These are phyloP conservation scores for Lepetodrilus schrolli DNA, from an alignment of 2,888 invertebrate species.

Conservation along the genomic window DNA sequence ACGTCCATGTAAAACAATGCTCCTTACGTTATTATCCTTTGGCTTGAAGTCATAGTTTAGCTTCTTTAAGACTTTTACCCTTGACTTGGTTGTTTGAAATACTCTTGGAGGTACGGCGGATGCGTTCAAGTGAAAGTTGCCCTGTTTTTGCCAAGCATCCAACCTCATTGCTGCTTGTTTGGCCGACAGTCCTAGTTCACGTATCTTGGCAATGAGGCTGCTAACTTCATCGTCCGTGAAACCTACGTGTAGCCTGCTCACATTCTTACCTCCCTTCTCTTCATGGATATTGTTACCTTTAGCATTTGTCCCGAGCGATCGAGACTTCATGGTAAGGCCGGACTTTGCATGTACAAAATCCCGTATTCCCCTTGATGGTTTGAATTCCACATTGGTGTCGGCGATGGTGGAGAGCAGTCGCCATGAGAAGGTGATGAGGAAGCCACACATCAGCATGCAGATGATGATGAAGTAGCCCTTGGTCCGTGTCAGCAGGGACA, in stretches of 20 bases:
- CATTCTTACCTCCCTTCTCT: background rate
- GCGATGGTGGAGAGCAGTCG: conserved; percentile 24
- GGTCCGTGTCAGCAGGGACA: conserved; percentile 34
- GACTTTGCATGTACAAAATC: too few relatives aligned
- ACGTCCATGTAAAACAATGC: too few relatives aligned
- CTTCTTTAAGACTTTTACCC: too few relatives aligned
- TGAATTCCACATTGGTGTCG: background rate
- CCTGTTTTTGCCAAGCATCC: background rate
- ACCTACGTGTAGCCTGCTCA: background rate
- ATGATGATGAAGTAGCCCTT: conserved; percentile 35
- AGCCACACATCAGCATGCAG: conserved; percentile 28
- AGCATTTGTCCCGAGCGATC: too few relatives aligned
- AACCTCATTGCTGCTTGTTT: background rate
- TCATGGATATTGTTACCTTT: background rate
- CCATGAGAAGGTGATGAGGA: conserved; percentile 33
- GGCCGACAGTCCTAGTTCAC: conserved; percentile 6
- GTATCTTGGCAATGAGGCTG: background rate
- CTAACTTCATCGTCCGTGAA: conserved; percentile 1
- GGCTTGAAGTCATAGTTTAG: too few relatives aligned
- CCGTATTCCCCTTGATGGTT: too few relatives aligned
- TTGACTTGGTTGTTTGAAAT: background rate
- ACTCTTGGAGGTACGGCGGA: background rate
- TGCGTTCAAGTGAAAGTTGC: background rate
- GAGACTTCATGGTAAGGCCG: too few relatives aligned
- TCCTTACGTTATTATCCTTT: too few relatives aligned